phyloP scores from a whole-genome alignment of 2,888 invertebrate species.

The Anarsia innoxiella region DNA sequence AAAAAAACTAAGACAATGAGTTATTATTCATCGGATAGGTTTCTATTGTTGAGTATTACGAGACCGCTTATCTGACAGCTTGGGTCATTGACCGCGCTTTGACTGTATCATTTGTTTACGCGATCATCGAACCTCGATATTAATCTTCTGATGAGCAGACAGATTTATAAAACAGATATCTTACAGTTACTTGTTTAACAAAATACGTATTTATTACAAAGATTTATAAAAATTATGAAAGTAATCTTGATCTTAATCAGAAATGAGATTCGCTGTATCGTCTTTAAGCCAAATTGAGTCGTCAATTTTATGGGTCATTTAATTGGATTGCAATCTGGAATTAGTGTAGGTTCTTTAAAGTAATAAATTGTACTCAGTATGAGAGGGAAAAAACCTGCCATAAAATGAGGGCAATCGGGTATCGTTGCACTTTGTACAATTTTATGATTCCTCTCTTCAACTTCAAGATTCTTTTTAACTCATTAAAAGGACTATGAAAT shows the following conservation, averaged over 20 bases:
- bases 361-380: not conserved
- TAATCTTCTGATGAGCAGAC: constrained; percentile 59
- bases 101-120: constrained; percentile 67
- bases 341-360: not conserved
- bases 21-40: constrained; percentile 67
- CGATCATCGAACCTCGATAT: constrained; percentile 58
- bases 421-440: too few relatives aligned
- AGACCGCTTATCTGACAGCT: constrained; percentile 46
- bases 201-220: too few relatives aligned
- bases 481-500: too few relatives aligned
- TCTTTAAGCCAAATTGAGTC: constrained; percentile 7
- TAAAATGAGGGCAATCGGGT: not conserved
- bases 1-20: constrained; percentile 72
- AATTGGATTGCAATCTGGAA: constrained; percentile 1
- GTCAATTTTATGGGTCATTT: constrained; percentile 1
- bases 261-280: too few relatives aligned
- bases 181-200: constrained; percentile 44
- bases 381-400: not conserved
- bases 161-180: constrained; percentile 54
- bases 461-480: too few relatives aligned
- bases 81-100: constrained; percentile 53
- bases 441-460: too few relatives aligned
- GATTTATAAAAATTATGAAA: too few relatives aligned
- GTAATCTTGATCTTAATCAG: too few relatives aligned
- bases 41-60: constrained; percentile 58